phyloP scores from a whole-genome alignment of 1,140 invertebrate genomes.

The Pogonomyrmex californicus region DNA sequence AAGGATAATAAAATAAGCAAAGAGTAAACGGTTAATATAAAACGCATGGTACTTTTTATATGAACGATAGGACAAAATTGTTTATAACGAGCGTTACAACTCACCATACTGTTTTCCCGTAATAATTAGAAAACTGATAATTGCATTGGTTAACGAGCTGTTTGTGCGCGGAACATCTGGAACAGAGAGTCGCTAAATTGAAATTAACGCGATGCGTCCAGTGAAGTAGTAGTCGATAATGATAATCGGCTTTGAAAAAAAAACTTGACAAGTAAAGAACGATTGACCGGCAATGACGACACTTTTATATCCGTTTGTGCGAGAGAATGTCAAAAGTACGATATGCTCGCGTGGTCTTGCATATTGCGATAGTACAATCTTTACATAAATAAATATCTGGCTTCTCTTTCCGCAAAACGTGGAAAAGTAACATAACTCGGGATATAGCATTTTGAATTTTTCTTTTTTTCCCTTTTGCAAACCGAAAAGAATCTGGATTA shows the following conservation, averaged over 20 bases:
- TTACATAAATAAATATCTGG: neutral
- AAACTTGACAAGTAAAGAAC: constrained; percentile 8
- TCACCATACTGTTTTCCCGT: neutral
- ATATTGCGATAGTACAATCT: constrained; percentile 26
- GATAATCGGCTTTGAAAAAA: constrained; percentile 7
- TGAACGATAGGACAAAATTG: neutral
- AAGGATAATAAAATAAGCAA: neutral
- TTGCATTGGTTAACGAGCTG: constrained; percentile 34
- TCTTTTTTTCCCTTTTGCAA: neutral
- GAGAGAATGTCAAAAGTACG: constrained; percentile 40
- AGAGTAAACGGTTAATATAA: neutral
- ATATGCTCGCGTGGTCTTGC: neutral
- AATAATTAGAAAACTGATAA: constrained; percentile 55
- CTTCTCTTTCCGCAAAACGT: neutral
- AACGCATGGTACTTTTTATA: neutral
- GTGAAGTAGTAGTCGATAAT: neutral
- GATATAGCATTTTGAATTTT: neutral
- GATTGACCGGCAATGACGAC: constrained; percentile 16
- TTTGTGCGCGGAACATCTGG: constrained; percentile 36
- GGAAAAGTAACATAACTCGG: neutral
- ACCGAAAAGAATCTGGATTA: neutral
- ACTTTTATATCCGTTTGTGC: constrained; percentile 32
- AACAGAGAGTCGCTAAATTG: constrained; percentile 10
- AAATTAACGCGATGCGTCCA: constrained; percentile 29
- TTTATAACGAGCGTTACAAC: neutral